Base-by-base conservation (phyloP, 2,797 vertebrate genomes). In the Sebastes baramenuke region DNA sequence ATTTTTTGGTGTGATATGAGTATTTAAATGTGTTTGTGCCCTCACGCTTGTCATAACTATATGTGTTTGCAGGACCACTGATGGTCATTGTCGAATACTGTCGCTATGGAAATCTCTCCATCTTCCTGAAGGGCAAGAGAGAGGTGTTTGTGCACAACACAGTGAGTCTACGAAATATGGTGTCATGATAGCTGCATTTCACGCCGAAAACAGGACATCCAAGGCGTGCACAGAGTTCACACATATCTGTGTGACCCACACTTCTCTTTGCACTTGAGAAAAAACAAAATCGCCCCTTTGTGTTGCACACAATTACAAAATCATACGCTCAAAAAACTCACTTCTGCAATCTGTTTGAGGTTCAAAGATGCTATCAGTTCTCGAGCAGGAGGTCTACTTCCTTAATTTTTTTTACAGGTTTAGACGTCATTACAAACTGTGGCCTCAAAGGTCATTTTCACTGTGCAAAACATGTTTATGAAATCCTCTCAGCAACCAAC, bases 21-120 rank as follows among this genome's bases (percentile, higher is more conserved):
- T 25, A 30, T 75, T 1, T 74, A 25, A 56, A 22, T 62, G 8
- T 64, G 25, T 79, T 36, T 68, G 68, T 64, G 22, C 56, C 20
- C 56, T 24, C 11, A 16, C 29, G 54, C 5, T 13, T 67, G 22
- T 30, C 25, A 8, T 24, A 52, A 22, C 20, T 55, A 1, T 24
- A 68, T 75, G 14, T 74, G 38, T 68, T 20, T 62, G 8, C 89
- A 99, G 98, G 97, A 32, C 97, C 97, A 14, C 92, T 99, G 82
- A 97, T 99, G 98, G 95, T 99, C 68, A 98, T 99, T 30, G 98
- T 99, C 11, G 98, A 99, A 90, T 99, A 97, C 86, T 99, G 98
- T 94, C 93, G 95, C 80, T 96, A 97, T 20, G 98, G 98, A 68
- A 99, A 99, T 86, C 95, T 99, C 55, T 99, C 98, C 67, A 91